Evolutionary conservation across 2,797 vertebrate species (phyloP).

Genomic region (Acrossocheilus wenchowensis): DNA sequence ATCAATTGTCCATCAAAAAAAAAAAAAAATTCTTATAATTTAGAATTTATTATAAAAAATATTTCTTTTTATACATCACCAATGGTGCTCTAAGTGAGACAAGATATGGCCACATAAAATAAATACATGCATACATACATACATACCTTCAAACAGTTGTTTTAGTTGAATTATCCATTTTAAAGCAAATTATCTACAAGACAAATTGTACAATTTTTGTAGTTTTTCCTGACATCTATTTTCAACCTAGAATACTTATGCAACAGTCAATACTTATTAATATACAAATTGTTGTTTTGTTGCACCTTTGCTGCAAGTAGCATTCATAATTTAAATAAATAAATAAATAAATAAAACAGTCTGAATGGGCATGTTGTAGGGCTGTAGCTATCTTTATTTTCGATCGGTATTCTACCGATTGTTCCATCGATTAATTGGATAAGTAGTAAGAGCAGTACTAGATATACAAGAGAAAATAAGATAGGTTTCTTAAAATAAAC

Average conservation of each 20-base stretch:
- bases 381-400: too few relatives aligned
- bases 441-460: too few relatives aligned
- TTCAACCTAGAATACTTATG: neutral
- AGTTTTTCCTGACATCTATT: neutral
- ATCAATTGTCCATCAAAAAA: too few relatives aligned
- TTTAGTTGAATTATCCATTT: neutral
- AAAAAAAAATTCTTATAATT: neutral
- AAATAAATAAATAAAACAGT: too few relatives aligned
- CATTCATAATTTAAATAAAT: neutral
- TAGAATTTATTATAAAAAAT: neutral
- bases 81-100: too few relatives aligned
- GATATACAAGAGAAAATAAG: too few relatives aligned
- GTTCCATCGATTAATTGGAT: too few relatives aligned
- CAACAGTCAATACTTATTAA: neutral
- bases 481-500: too few relatives aligned
- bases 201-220: neutral
- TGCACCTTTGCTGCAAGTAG: neutral
- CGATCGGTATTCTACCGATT: too few relatives aligned
- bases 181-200: neutral
- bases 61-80: too few relatives aligned
- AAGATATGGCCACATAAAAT: too few relatives aligned
- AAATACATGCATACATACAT: neutral
- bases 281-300: neutral
- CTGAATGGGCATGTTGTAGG: neutral
- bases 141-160: neutral